phyloP scores from a whole-genome alignment of 2,113 vertebrate genomes.

The Rhinogobius similis region DNA sequence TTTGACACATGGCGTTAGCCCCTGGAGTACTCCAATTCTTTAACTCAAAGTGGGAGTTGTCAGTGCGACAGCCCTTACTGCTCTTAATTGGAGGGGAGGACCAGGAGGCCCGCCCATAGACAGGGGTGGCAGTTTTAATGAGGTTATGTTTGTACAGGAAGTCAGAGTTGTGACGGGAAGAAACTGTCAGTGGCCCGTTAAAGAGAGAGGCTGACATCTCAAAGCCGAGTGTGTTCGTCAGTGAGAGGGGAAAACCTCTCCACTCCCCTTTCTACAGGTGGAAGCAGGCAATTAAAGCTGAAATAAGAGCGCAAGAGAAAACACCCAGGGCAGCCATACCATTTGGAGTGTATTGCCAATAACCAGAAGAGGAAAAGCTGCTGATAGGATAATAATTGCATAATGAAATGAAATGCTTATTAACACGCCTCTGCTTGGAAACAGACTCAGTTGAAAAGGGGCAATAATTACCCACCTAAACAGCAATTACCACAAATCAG shows the following conservation, averaged over 20 bases:
- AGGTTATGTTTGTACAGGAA: constrained; percentile 78
- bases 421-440: constrained; percentile 50
- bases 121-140: constrained; percentile 76
- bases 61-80: constrained; percentile 73
- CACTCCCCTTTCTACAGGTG: constrained; percentile 71
- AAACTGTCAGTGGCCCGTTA: constrained; percentile 77
- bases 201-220: constrained; percentile 73
- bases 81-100: constrained; percentile 79
- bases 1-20: constrained; percentile 75
- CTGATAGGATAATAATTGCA: constrained; percentile 59
- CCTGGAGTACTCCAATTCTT: constrained; percentile 66
- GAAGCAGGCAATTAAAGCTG: constrained; percentile 74
- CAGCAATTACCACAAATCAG: constrained; percentile 55
- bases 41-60: constrained; percentile 78
- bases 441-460: constrained; percentile 44
- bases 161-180: constrained; percentile 77
- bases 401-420: constrained; percentile 60
- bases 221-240: constrained; percentile 69
- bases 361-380: constrained; percentile 55
- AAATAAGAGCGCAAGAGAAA: constrained; percentile 53
- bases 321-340: constrained; percentile 46
- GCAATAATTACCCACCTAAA: constrained; percentile 53
- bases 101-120: constrained; percentile 74
- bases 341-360: constrained; percentile 47
- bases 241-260: constrained; percentile 63